Evolutionary conservation across 1,140 invertebrate genomes (phyloP).

Genomic region (Listronotus oregonensis): DNA sequence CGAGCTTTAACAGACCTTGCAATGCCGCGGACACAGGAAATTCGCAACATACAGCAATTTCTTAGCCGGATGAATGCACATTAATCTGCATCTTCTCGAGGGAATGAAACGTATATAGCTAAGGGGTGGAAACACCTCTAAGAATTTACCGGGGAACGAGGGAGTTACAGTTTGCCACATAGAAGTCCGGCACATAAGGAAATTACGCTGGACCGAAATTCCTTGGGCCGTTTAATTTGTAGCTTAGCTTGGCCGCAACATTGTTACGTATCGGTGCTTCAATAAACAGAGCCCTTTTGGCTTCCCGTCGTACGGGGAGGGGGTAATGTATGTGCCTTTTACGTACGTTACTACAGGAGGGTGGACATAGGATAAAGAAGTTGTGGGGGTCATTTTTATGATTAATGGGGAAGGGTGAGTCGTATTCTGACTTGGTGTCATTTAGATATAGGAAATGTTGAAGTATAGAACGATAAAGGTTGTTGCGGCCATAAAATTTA

Average conservation of each 20-base stretch:
- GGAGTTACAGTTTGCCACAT: constrained; percentile 26
- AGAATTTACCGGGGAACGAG: constrained; percentile 43
- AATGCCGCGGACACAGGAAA: constrained; percentile 35
- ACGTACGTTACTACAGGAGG: constrained; percentile 20
- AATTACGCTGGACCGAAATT: constrained; percentile 51
- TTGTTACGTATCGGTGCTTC: constrained; percentile 41
- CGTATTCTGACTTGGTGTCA: neutral
- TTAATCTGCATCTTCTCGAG: constrained; percentile 53
- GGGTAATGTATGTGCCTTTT: constrained; percentile 35
- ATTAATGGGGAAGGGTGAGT: constrained; percentile 15
- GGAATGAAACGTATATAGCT: constrained; percentile 25
- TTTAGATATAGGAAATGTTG: neutral
- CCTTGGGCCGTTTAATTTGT: constrained; percentile 53
- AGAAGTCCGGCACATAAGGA: constrained; percentile 51
- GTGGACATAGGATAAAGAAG: constrained; percentile 30
- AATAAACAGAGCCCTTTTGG: constrained; percentile 37
- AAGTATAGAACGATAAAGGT: too few relatives aligned
- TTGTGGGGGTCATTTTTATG: constrained; percentile 25
- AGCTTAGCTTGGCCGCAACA: constrained; percentile 38
- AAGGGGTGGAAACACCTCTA: constrained; percentile 49
- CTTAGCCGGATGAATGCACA: constrained; percentile 55
- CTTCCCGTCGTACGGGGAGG: constrained; percentile 8
- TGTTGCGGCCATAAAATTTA: too few relatives aligned
- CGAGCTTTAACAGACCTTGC: constrained; percentile 40
- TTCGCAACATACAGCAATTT: constrained; percentile 47